Percentiles rank a stretch among this genome's conserved stretches.
Evolutionary conservation across 2,797 vertebrate genomes (phyloP).

Genomic region (Columba guinea): DNA sequence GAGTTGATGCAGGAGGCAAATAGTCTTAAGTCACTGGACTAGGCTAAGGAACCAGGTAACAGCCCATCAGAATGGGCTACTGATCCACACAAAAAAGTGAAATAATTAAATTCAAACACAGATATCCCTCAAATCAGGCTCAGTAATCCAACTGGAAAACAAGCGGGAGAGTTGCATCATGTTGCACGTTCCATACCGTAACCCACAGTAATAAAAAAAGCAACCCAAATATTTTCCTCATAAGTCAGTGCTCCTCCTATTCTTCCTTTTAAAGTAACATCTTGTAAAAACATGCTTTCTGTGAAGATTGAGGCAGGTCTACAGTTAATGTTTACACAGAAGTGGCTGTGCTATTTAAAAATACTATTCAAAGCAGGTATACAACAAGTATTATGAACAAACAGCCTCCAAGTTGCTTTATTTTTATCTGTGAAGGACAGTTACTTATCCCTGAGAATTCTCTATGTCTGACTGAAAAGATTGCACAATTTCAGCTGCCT

Average conservation of each 20-base stretch:
- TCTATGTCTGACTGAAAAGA: background rate
- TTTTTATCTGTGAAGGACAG: background rate
- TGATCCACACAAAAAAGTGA: background rate
- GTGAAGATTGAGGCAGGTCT: background rate
- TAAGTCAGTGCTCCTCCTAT: background rate
- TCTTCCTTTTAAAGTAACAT: background rate
- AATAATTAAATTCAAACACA: background rate
- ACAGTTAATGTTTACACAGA: background rate
- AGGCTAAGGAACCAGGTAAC: background rate
- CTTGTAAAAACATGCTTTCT: background rate
- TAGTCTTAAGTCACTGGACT: background rate
- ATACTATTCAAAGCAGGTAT: background rate
- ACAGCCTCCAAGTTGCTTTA: background rate
- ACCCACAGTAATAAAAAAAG: background rate
- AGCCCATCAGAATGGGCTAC: background rate
- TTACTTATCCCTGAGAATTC: background rate
- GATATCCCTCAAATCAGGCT: background rate
- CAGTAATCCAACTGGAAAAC: background rate
- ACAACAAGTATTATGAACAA: background rate
- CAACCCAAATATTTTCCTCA: background rate
- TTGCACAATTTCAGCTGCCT: conserved; percentile 17
- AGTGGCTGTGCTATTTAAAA: background rate
- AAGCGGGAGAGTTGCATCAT: background rate
- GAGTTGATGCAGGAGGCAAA: background rate
- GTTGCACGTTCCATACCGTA: background rate